Conservation (phyloP, 2,888 invertebrate genomes). For the Xanthorhoe spadicearia region DNA sequence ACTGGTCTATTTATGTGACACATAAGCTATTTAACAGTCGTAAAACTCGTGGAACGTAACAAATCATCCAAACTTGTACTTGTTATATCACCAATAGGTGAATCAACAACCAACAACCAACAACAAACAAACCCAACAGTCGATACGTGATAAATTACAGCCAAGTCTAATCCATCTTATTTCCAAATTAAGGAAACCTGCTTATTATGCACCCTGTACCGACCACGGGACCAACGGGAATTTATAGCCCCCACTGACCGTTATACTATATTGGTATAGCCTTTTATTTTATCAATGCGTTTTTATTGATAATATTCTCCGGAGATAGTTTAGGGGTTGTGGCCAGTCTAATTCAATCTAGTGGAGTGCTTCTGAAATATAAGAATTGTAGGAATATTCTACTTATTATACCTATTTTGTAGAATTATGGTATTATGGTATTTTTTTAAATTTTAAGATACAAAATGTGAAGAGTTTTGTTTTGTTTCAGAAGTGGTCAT, state of each 20-base stretch:
- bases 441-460: too few relatives aligned
- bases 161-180: constrained; percentile 51
- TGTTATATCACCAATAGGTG: neutral
- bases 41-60: too few relatives aligned
- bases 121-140: constrained; percentile 38
- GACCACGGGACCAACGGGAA: constrained; percentile 42
- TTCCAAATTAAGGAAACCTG: constrained; percentile 49
- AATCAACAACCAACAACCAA: constrained; percentile 30
- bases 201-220: constrained; percentile 54
- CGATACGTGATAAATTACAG: constrained; percentile 50
- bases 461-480: too few relatives aligned
- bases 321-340: constrained; percentile 27
- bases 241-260: constrained; percentile 49
- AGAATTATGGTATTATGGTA: too few relatives aligned
- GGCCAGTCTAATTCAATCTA: constrained; percentile 28
- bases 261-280: constrained; percentile 55
- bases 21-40: too few relatives aligned
- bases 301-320: constrained; percentile 52
- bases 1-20: too few relatives aligned
- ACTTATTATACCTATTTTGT: too few relatives aligned
- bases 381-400: neutral
- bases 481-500: too few relatives aligned
- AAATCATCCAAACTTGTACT: too few relatives aligned
- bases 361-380: constrained; percentile 12
- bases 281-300: constrained; percentile 57